Base-by-base conservation (phyloP, 35 echinoderm and acorn worm genomes). In the Acanthaster planci region DNA sequence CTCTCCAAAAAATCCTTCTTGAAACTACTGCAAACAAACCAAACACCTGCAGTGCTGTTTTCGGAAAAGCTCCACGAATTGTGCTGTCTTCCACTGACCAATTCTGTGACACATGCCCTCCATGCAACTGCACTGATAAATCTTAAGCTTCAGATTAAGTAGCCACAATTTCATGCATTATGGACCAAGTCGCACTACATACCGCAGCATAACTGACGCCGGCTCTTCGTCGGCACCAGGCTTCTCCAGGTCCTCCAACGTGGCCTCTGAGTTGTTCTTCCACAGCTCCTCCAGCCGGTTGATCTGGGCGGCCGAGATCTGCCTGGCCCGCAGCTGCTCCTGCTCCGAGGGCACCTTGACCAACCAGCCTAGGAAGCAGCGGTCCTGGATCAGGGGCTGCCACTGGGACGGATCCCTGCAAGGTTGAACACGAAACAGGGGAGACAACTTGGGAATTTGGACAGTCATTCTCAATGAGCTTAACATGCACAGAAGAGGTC, bases 311-410 rank as follows among this genome's bases (percentile, higher is more conserved):
- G 95, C 95, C 18, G 95, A 97, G 37, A 97, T 93, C 88, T 97
- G 95, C 47, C 95, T 78, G 4, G 91, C 95, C 32, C 95, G 29
- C 9, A 97, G 91, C 91, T 97, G 95, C 51, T 97, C 95, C 86
- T 97, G 87, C 58, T 97, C 95, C 7, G 91, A 93, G 15, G 95
- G 95, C 39, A 97, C 93, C 91, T 97, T 97, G 53, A 97, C 95
- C 37, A 97, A 76, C 95, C 95, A 97, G 53, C 85, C 82, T 14
- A 97, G 52, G 81, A 97, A 97, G 54, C 87, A 90, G 7, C 95
- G 78, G 37, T 97, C 95, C 76, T 97, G 95, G 58, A 97, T 97
- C 56, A 97, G 82, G 8, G 95, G 95, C 84, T 97, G 95, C 95
- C 95, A 97, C 80, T 97, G 95, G 39, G 84, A 87, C 16, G 95